A percentile compares a stretch with the other conserved stretches of the same genome.
Evolutionary conservation across 2,888 invertebrate species (phyloP).

Genomic region (Lottia gigantea): DNA sequence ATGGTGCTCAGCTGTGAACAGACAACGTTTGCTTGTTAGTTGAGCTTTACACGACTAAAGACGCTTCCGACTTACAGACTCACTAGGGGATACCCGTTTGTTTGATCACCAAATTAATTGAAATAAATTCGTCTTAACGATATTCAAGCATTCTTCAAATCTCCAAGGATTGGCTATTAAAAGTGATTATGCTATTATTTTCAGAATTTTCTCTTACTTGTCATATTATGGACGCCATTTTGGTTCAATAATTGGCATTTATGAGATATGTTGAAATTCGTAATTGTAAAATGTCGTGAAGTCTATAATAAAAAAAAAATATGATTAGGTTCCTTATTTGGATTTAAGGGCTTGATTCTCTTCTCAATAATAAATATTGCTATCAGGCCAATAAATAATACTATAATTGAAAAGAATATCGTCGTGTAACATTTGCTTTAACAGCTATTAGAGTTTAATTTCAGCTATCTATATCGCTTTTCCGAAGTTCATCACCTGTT

Average conservation of each 20-base stretch:
- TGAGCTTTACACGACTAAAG: background rate
- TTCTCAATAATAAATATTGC: too few relatives aligned
- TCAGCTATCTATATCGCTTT: too few relatives aligned
- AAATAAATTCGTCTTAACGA: slow-evolving; percentile 27
- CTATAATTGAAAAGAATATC: too few relatives aligned
- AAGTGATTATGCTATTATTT: slow-evolving; percentile 32
- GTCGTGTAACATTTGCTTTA: too few relatives aligned
- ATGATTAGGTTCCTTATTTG: too few relatives aligned
- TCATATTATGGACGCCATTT: slow-evolving; percentile 7
- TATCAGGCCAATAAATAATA: too few relatives aligned
- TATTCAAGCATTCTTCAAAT: slow-evolving; percentile 18
- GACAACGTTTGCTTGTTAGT: slow-evolving; percentile 25
- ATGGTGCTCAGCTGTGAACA: slow-evolving; percentile 22
- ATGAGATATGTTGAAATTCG: background rate
- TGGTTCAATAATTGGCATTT: background rate
- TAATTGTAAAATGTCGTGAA: too few relatives aligned
- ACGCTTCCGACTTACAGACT: slow-evolving; percentile 22
- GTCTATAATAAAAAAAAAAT: too few relatives aligned
- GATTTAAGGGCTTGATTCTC: too few relatives aligned
- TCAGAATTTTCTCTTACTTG: slow-evolving; percentile 8
- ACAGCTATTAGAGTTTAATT: too few relatives aligned
- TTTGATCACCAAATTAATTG: slow-evolving; percentile 30
- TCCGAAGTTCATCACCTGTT: too few relatives aligned
- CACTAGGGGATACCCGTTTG: slow-evolving; percentile 11
- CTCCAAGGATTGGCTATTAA: slow-evolving; percentile 30